Base-by-base conservation (phyloP, 2,888 invertebrate genomes). In the Dasysyrphus tricinctus region DNA sequence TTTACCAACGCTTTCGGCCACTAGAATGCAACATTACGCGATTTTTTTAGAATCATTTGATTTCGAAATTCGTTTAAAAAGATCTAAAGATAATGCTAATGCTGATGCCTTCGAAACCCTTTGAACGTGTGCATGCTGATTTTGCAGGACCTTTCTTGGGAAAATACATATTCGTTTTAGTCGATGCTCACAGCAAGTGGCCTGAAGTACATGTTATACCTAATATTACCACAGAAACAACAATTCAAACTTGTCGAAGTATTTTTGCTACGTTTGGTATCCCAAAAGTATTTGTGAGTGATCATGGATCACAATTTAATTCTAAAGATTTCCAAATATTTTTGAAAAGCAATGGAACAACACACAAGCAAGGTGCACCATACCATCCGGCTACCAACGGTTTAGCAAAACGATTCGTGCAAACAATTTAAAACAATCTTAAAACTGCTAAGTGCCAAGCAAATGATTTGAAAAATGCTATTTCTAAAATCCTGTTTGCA, bases 381-480 rank as follows among this genome's bases (percentile, higher is more conserved):
- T 83, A 86, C 34, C 85, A 88, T 16, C 80, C 88, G 16, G 85
- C 82, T 3, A 85, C 82, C 32, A 88, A 88, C 42, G 79, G 72
- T 0, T 49, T 54, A 32, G 77, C 75, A 5, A 78, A 80, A 49
- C 61, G 72, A 24, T 57, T 65, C 29, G 78, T 80, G 4, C 76
- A 81, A 65, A 88, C 80, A 24, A 16, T 88, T 11, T 81, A 81
- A 81, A 75, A 51, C 11, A 77, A 74, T 57, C 49, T 82, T 12
- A 80, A 75, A 65, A 59, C 74, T 54, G 29, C 44, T 34, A 78
- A 65, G 32, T 72, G 78, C 56, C 49, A 54, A 14, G 29, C 47
- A 44, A 24, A 4, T 3, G 44, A 49, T 37, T 16, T 67, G 12
- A 32, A 67, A 12, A 24, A 19, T 12, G n/a, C 47, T 12, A 29